Percentiles rank a stretch among this genome's conserved stretches.
These are phyloP conservation scores for Rhea pennata DNA, from an alignment of 2,113 vertebrate species.

Conservation along the genomic window DNA sequence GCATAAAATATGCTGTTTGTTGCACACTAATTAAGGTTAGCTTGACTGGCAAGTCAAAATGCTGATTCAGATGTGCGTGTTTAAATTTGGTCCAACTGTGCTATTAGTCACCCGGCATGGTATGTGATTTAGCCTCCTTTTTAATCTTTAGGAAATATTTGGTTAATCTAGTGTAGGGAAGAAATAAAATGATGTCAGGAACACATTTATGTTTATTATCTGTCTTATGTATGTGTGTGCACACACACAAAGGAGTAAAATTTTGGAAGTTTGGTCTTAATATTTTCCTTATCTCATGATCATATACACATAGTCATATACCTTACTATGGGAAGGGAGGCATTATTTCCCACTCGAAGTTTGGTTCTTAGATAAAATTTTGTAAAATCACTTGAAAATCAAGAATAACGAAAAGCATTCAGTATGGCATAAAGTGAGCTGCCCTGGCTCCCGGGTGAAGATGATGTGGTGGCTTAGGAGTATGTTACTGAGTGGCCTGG, in stretches of 20 bases:
- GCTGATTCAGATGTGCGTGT: not conserved
- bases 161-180: not conserved
- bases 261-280: not conserved
- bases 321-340: not conserved
- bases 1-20: not conserved
- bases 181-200: not conserved
- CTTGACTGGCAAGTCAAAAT: not conserved
- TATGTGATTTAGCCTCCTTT: not conserved
- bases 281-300: not conserved
- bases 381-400: not conserved
- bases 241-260: not conserved
- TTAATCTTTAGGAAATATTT: not conserved
- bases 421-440: not conserved
- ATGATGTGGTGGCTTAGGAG: not conserved
- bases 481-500: too few species aligned
- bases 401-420: not conserved
- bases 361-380: not conserved
- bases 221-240: too few species aligned
- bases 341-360: not conserved
- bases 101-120: not conserved
- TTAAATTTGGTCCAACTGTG: not conserved
- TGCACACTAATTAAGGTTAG: not conserved
- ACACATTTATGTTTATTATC: too few species aligned
- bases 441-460: not conserved
- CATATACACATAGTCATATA: not conserved